Base-by-base conservation (phyloP, 2,888 invertebrate species). In the Pristionchus japonicus region DNA sequence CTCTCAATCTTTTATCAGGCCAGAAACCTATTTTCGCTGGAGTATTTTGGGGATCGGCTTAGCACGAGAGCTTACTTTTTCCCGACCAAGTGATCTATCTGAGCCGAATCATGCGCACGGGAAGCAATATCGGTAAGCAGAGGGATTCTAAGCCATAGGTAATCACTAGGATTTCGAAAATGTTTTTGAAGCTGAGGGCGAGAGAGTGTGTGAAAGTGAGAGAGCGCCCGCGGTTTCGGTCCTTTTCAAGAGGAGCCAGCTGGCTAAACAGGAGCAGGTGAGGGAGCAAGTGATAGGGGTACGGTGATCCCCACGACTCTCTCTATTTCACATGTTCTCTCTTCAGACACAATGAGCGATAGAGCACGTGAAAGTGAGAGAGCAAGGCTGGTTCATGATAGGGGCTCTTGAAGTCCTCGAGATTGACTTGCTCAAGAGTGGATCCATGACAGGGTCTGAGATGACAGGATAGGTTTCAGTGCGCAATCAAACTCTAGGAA, bases 221-320 rank as follows among this genome's bases (percentile, higher is more conserved):
- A 23, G 37, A 70, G 70, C 70, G 20, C 67, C 13, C 6, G 34
- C 6, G 17, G 23, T 6, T 31, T 52, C 49, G 83, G 31, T 23
- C 52, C 31, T 23, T 43, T 52, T n/a, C 52, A 52, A 34, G n/a
- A 47, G 49, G 82, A 3, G 49, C 27, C 85, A 85, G 85, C 85
- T 85, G 85, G 64, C 40, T 64, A 85, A 85, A 85, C 47, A 85
- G 85, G n/a, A n/a, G 20, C 85, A 85, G 85, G 85, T 85, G 85
- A 85, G 40, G 64, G 61, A 23, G 43, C 3, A 6, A 80, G 82
- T 83, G 52, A 52, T 83, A 47, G 47, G 47, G n/a, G n/a, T n/a
- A n/a, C n/a, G n/a, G n/a, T n/a, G n/a, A n/a, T n/a, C n/a, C n/a
- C n/a, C n/a, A n/a, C n/a, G n/a, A n/a, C n/a, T n/a, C n/a, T n/a